These are phyloP conservation scores for Ostrea denselamellosa DNA, from an alignment of 1,140 invertebrate species.

Conservation along the genomic window DNA sequence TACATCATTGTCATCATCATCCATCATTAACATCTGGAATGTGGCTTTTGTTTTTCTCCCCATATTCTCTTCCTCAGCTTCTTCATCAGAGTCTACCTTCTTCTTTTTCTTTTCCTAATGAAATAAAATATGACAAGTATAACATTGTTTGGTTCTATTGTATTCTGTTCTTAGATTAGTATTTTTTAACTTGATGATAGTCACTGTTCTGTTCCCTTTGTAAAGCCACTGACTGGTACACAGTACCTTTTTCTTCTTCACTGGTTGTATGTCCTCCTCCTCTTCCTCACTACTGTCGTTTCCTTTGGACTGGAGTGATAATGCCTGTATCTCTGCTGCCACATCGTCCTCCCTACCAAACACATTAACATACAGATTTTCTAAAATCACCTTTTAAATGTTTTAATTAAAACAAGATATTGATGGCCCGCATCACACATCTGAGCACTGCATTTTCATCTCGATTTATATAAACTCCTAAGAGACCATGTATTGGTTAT, in stretches of 20 bases:
- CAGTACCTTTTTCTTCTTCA: conserved; percentile 41
- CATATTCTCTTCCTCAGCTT: conserved; percentile 37
- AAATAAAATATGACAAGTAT: neutral
- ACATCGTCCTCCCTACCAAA: conserved; percentile 76
- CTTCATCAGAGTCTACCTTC: conserved; percentile 47
- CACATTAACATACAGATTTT: neutral
- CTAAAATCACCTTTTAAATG: no score
- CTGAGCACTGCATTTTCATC: no score
- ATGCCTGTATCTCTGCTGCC: conserved; percentile 64
- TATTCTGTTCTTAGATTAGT: neutral
- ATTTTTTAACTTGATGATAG: no score
- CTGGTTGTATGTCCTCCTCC: conserved; percentile 81
- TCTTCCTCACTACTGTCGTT: conserved; percentile 74
- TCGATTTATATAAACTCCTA: no score
- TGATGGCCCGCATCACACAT: no score
- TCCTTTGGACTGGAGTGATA: conserved; percentile 64
- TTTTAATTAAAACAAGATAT: no score
- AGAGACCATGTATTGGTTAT: no score
- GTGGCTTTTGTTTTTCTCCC: conserved; percentile 48
- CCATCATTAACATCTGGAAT: conserved; percentile 64
- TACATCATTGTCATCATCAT: conserved; percentile 59
- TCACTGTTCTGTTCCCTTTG: no score
- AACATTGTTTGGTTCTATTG: neutral
- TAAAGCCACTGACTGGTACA: neutral
- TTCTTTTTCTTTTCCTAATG: conserved; percentile 51